These are phyloP conservation scores for Armadillidium nasatum DNA, from an alignment of 1,140 invertebrate genomes.

Conservation along the genomic window DNA sequence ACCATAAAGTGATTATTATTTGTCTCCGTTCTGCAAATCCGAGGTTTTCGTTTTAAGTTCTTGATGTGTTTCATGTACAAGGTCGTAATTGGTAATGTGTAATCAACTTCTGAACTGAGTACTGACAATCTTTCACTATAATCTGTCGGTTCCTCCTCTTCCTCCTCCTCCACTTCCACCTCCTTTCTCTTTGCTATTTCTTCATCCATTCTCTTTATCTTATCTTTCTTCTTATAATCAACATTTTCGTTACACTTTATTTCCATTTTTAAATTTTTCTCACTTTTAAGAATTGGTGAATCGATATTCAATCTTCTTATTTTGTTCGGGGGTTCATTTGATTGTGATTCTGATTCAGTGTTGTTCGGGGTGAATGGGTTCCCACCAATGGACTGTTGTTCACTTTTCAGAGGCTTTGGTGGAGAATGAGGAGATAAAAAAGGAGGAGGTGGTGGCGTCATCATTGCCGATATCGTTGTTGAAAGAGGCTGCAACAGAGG, in stretches of 20 bases:
- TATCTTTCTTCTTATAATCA: constrained; percentile 4
- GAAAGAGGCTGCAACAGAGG: not conserved
- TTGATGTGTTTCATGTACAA: constrained; percentile 33
- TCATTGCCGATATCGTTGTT: not conserved
- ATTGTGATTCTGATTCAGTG: not conserved
- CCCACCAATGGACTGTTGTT: not conserved
- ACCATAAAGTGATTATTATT: constrained; percentile 3
- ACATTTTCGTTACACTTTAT: no score
- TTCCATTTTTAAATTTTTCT: not conserved
- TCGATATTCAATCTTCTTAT: not conserved
- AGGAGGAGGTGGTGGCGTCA: not conserved
- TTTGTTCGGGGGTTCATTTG: not conserved
- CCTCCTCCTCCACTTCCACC: constrained; percentile 12
- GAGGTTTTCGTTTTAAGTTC: not conserved
- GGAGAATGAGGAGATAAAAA: not conserved
- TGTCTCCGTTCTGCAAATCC: not conserved
- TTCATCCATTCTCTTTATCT: constrained; percentile 2
- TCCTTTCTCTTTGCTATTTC: constrained; percentile 11
- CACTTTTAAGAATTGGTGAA: not conserved
- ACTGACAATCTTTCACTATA: constrained; percentile 24
- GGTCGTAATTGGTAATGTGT: constrained; percentile 33
- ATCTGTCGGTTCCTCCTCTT: constrained; percentile 5
- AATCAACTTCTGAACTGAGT: constrained; percentile 32
- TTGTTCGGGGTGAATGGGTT: not conserved
- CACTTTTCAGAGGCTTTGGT: not conserved